Percentiles rank a stretch among this genome's conserved stretches.
Evolutionary conservation across 2,888 invertebrate species (phyloP).

Genomic region (Uropetala carovei): DNA sequence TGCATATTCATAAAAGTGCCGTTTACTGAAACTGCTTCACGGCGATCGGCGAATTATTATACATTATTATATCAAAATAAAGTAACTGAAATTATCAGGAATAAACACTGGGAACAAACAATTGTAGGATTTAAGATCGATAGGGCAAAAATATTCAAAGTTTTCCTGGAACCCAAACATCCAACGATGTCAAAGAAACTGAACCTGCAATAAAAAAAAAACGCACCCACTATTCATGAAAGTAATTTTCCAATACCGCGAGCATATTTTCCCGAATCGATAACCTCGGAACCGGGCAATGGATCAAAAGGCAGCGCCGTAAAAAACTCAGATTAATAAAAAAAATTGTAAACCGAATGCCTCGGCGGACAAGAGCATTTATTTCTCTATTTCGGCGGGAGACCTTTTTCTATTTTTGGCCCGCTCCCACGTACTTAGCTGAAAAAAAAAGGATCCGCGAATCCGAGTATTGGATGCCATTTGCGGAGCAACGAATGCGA

Average conservation of each 20-base stretch:
- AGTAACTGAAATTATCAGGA: too few relatives aligned
- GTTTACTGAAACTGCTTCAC: too few relatives aligned
- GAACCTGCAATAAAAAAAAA: too few relatives aligned
- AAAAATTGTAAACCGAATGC: neutral
- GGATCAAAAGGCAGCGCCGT: neutral
- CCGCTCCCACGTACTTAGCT: neutral
- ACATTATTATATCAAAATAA: too few relatives aligned
- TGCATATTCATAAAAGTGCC: too few relatives aligned
- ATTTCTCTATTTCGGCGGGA: neutral
- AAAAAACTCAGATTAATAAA: neutral
- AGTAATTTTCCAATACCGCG: conserved; percentile 18
- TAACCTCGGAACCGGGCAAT: neutral
- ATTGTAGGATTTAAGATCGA: too few relatives aligned
- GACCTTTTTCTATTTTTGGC: neutral
- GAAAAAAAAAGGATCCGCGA: neutral
- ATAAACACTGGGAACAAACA: too few relatives aligned
- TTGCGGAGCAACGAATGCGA: neutral
- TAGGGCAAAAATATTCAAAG: too few relatives aligned
- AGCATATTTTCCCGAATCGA: neutral
- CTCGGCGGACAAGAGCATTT: neutral
- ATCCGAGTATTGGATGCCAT: neutral
- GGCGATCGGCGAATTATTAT: too few relatives aligned
- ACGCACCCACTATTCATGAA: neutral
- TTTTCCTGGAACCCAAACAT: too few relatives aligned
- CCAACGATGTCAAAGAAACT: too few relatives aligned